Evolutionary conservation across 2,113 vertebrate genomes (phyloP).

Genomic region (Poicephalus gulielmi): DNA sequence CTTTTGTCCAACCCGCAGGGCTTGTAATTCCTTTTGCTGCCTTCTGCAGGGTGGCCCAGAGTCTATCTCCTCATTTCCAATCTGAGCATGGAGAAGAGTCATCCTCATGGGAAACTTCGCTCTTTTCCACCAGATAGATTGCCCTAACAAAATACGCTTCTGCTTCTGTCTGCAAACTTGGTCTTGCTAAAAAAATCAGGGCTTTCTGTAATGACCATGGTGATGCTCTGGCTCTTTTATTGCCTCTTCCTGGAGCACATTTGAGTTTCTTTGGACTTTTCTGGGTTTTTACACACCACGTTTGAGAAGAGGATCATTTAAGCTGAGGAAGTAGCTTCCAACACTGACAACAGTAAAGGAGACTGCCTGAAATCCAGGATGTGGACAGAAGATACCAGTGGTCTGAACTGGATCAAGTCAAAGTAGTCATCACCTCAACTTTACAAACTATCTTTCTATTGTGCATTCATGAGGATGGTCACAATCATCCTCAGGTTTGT

Average conservation of each 20-base stretch:
- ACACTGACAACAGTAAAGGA: not conserved
- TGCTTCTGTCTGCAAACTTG: not conserved
- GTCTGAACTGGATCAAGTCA: not conserved
- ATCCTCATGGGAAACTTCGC: not conserved
- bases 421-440: not conserved
- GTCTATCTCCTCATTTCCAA: fast-evolving
- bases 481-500: not conserved
- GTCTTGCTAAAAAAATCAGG: not conserved
- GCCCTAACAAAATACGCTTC: not conserved
- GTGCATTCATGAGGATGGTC: too few relatives aligned
- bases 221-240: not conserved
- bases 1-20: not conserved
- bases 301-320: not conserved
- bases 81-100: not conserved
- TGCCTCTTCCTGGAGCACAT: not conserved
- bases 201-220: not conserved
- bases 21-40: not conserved
- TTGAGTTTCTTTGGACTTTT: not conserved
- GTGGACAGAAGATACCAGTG: not conserved
- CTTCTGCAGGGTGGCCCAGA: not conserved
- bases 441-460: not conserved
- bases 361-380: not conserved
- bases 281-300: not conserved
- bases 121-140: not conserved
- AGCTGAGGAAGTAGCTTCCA: not conserved